Evolutionary conservation across 2,888 invertebrate species (phyloP).

Genomic region (Hydrotaea diabolus): DNA sequence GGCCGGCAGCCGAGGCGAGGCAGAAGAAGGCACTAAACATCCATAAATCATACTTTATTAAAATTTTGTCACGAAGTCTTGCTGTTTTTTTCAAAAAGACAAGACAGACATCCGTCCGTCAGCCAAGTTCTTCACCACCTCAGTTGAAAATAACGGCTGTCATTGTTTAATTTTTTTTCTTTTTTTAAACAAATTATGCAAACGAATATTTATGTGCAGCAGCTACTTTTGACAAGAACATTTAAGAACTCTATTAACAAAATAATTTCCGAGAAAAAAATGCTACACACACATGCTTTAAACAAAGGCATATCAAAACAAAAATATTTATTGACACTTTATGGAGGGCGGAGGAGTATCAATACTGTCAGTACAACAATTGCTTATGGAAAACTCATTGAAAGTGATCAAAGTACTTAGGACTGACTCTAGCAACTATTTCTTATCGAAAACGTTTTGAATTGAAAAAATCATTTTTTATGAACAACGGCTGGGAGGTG

Average conservation of each 20-base stretch:
- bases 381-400: no score
- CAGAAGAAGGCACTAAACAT: no score
- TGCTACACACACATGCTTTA: neutral
- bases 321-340: no score
- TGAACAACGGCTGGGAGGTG: no score
- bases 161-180: no score
- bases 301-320: neutral
- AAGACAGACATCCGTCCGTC: neutral
- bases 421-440: no score
- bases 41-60: neutral
- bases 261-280: neutral
- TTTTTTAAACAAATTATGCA: neutral
- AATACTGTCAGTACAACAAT: no score
- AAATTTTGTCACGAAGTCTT: slow-evolving; percentile 11
- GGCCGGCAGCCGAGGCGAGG: no score
- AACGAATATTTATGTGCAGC: neutral
- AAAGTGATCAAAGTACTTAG: no score
- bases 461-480: no score
- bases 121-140: neutral
- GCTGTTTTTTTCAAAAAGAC: neutral
- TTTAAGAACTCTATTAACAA: neutral
- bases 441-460: no score
- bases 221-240: neutral
- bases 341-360: no score
- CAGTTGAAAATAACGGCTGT: neutral